Evolutionary conservation across 2,797 vertebrate genomes (phyloP), one percentile per base, ranked within the genome.

Genomic region (Taenioides sp.): DNA sequence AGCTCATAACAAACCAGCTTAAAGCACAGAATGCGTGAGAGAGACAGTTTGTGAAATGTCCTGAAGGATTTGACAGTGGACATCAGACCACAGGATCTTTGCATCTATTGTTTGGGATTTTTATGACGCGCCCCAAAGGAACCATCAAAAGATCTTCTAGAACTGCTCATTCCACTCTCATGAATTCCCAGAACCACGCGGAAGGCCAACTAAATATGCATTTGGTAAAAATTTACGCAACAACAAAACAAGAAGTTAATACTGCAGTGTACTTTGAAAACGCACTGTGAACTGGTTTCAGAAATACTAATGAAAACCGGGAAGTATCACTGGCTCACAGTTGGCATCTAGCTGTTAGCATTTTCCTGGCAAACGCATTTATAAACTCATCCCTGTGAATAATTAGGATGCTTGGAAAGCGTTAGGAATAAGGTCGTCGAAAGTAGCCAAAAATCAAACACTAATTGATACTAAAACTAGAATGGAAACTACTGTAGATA

Each of bases 61-160:
- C 23, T 65, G 22, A 3, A 47, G 9, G 23, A 18, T 27, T 64
- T 64, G 16, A 65, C 2, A 27, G 64, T 2, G 17, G 7, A 47
- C 43, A 47, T 47, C 12, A 47, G 43, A 50, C 64, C 43, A 50
- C 64, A 50, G 25, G 16, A 23, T 65, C 43, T 65, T 65, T 28
- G 23, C 49, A 65, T 18, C 23, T 28, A 65, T 65, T 65, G 64
- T 65, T 18, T 65, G 12, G 18, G 63, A 27, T 47, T 47, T 65
- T 49, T 65, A 49, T 20, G 43, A 65, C 0, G 27, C 17, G 18
- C 23, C 43, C 64, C 43, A 50, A 49, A 50, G 63, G 23, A 65
- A 25, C 22, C 43, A 28, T 49, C 63, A 47, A 27, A 49, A 27
- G 12, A 59, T 6, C 20, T 34, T 61, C 27, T 59, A 28, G 14